phyloP scores from a whole-genome alignment of 1,140 invertebrate genomes.

The Steinernema feltiae region DNA sequence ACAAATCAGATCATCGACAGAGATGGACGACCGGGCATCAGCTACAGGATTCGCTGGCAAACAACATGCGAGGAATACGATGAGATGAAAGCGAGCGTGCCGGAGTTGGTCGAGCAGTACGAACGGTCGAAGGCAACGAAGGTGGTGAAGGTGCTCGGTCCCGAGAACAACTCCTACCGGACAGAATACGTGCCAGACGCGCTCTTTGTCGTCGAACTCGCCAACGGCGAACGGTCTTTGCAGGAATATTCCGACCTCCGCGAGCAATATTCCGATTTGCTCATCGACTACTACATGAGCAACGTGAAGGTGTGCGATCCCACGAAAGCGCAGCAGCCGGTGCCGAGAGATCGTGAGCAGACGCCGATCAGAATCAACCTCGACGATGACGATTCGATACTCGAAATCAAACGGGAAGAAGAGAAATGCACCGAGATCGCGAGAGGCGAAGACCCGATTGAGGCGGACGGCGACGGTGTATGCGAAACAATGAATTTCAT shows the following conservation, averaged over 20 bases:
- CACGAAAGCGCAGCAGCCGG: too few relatives aligned
- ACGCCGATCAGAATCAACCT: neutral
- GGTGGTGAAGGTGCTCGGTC: neutral
- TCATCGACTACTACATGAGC: conserved; percentile 5
- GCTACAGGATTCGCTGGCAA: neutral
- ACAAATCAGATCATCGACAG: neutral
- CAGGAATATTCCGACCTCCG: neutral
- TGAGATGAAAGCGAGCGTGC: neutral
- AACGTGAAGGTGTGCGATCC: neutral
- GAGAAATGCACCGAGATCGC: neutral
- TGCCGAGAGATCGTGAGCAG: neutral
- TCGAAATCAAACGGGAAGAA: neutral
- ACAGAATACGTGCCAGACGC: neutral
- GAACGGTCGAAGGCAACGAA: neutral
- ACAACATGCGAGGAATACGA: neutral
- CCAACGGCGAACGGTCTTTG: neutral
- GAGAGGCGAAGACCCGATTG: neutral
- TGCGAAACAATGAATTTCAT: neutral
- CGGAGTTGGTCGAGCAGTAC: neutral
- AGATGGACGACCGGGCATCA: neutral
- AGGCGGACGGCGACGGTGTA: neutral
- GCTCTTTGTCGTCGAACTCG: neutral
- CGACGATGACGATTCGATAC: neutral
- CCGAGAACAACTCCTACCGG: neutral
- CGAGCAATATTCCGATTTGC: neutral